Base-by-base conservation (phyloP, 2,888 invertebrate genomes). In the Nemoura dubitans region DNA sequence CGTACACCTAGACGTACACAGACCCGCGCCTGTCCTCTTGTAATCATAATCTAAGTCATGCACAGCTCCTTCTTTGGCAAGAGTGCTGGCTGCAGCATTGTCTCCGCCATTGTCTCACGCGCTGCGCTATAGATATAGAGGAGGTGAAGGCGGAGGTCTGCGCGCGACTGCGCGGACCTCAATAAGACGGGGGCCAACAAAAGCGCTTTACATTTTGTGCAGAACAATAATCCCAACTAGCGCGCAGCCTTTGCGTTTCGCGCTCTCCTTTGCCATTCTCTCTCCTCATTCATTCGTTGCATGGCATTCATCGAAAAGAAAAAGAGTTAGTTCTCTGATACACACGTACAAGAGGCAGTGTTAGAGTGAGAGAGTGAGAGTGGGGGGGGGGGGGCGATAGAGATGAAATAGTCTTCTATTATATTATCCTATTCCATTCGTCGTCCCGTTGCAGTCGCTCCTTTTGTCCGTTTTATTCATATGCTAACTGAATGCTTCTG, bases 391-490 rank as follows among this genome's bases (percentile, higher is more conserved):
- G 36, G 10, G 36, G 36, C 86, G 59, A 59, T 59, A 59, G 59
- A 59, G 59, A 59, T 59, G 59, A 59, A 59, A 83, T 86, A 43
- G 27, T 30, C 76, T 77, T 83, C 85, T 85, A 80, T 80, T 80
- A 26, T 81, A 76, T n/a, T 86, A 83, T 86, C 86, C 85, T 76
- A 28, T 81, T 85, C 86, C 82, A 84, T 76, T 85, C 78, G 36
- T 27, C 76, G 86, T 85, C 81, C 86, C 87, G 21, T 59, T 59
- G 59, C 59, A 59, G 59, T 59, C 59, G 10, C 86, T 86, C 88
- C 88, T 88, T 88, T 88, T 88, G 88, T 88, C 88, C 88, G 88
- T 88, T 88, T 88, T 88, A 88, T 88, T 88, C 88, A 88, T 88
- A 88, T 88, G 88, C 88, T 88, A 88, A 88, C 88, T 88, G 88